Percentiles rank a stretch among this genome's conserved stretches.
phyloP scores from a whole-genome alignment of 1,140 invertebrate species.

The Lepidurus couesii region DNA sequence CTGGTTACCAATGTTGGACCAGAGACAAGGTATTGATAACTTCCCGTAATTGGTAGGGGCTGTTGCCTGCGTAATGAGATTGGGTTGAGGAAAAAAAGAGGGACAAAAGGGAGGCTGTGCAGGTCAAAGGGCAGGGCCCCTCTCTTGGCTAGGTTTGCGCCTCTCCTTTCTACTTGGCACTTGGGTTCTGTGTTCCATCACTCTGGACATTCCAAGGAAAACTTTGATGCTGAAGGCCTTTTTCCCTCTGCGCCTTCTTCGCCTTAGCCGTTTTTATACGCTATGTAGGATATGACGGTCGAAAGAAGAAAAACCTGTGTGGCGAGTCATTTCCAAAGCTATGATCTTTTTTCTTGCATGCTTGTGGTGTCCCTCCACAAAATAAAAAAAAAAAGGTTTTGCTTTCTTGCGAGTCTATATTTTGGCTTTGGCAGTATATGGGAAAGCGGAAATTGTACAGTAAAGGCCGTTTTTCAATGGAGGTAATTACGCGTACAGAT shows the following conservation, averaged over 20 bases:
- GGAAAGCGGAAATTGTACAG: too few relatives aligned
- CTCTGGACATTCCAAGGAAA: not conserved
- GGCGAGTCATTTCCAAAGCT: too few relatives aligned
- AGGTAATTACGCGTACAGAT: too few relatives aligned
- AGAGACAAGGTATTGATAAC: not conserved
- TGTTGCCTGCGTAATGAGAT: not conserved
- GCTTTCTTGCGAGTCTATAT: too few relatives aligned
- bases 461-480: too few relatives aligned
- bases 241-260: not conserved
- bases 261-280: not conserved
- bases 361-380: too few relatives aligned
- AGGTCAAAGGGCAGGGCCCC: not conserved
- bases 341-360: too few relatives aligned
- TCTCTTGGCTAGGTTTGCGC: not conserved
- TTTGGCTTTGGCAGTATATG: too few relatives aligned
- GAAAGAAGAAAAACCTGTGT: too few relatives aligned
- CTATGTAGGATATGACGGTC: too few relatives aligned
- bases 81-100: too few relatives aligned
- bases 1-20: not conserved
- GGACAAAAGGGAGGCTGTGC: not conserved
- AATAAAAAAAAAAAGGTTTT: too few relatives aligned
- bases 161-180: not conserved
- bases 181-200: not conserved
- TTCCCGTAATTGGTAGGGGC: not conserved
- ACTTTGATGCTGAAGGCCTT: not conserved